phyloP scores from a whole-genome alignment of 2,888 invertebrate genomes.

The Drosophila falleni region DNA sequence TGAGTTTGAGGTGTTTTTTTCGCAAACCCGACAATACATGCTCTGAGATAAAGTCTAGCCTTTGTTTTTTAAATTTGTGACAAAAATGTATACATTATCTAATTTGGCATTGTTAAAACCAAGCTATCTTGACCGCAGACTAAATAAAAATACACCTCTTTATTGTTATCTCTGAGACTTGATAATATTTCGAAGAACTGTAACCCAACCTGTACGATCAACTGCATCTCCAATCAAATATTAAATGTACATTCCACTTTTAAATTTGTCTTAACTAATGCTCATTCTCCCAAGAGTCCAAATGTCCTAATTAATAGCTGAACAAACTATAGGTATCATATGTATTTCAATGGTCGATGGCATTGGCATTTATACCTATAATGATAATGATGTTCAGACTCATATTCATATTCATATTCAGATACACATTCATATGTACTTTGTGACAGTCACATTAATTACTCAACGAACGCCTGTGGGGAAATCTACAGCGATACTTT shows the following conservation, averaged over 20 bases:
- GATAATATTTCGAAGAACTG: too few species aligned
- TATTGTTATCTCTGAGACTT: too few species aligned
- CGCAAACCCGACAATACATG: too few species aligned
- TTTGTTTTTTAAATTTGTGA: too few species aligned
- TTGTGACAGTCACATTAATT: constrained; percentile 52
- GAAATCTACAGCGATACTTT: constrained; percentile 51
- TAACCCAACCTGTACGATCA: too few species aligned
- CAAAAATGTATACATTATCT: too few species aligned
- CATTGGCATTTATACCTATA: constrained; percentile 47
- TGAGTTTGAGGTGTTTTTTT: background rate
- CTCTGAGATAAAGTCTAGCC: too few species aligned
- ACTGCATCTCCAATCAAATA: too few species aligned
- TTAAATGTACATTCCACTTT: too few species aligned
- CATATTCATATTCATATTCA: constrained; percentile 33
- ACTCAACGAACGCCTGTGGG: constrained; percentile 45
- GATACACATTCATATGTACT: constrained; percentile 34
- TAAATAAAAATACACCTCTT: too few species aligned
- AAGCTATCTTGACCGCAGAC: too few species aligned
- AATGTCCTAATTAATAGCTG: constrained; percentile 58
- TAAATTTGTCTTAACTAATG: background rate
- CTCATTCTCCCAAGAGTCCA: constrained; percentile 15
- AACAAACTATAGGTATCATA: constrained; percentile 26
- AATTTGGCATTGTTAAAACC: too few species aligned
- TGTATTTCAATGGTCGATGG: constrained; percentile 16
- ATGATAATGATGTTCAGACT: constrained; percentile 45